Evolutionary conservation across 2,797 vertebrate species (phyloP), one percentile per base, ranked within the genome.

Genomic region (Sebastes melanostomus): DNA sequence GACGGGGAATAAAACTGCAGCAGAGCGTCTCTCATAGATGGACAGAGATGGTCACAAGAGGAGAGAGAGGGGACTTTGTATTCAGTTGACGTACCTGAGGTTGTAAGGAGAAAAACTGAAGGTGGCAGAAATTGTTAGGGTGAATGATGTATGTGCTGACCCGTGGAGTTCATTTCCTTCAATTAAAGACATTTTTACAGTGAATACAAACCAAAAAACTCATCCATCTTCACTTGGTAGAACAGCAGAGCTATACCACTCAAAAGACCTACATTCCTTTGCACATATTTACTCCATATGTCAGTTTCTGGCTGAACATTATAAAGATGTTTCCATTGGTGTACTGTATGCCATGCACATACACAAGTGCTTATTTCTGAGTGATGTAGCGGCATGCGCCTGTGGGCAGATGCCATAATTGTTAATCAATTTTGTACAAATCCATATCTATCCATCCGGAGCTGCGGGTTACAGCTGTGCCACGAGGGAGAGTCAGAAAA

Each of bases 341-440:
- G 52, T 13, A 52, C 63, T 68, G 46, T 16, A 75, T 56, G 46
- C 58, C 14, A 54, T 42, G 29, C 59, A 80, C 30, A 32, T 71
- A 52, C 30, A 72, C n/a, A 13, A 30, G 14, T 14, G 22, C 52
- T 60, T 55, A 38, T 73, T 56, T 68, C 24, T 59, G 63, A 67
- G 20, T 42, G 34, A 61, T 56, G n/a, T 14, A 20, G 62, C 9
- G 1, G 6, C 66, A 55, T 63, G 29, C 8, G 68, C 25, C 65
- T 71, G 66, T 69, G 60, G 77, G 67, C 80, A 80, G 60, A 86
- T 73, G 60, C 66, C 58, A 76, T 66, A 6, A 80, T 60, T 73
- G 46, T 50, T 76, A 82, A 88, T 92, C 86, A 81, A 80, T 90
- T 69, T 65, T 77, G 77, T 60, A 73, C 32, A 77, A 90, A 91